Evolutionary conservation across 2,888 invertebrate species (phyloP).

Genomic region (Drosophila dives): DNA sequence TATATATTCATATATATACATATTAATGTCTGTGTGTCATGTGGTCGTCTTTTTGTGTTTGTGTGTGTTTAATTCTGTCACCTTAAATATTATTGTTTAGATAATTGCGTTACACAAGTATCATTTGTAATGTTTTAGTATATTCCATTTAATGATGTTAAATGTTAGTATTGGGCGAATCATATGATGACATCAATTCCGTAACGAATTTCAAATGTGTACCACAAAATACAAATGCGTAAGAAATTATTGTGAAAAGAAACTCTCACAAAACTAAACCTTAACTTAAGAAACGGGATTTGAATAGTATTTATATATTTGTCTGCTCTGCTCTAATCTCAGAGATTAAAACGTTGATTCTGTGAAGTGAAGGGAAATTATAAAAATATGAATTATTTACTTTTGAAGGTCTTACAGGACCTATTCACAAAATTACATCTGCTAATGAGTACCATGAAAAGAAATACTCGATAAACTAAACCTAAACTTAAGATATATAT

Average conservation of each 20-base stretch:
- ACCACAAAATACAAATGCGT: neutral
- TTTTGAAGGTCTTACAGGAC: neutral
- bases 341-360: neutral
- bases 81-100: slow-evolving; percentile 62
- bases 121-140: slow-evolving; percentile 19
- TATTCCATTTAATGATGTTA: slow-evolving; percentile 13
- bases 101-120: slow-evolving; percentile 63
- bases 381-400: neutral
- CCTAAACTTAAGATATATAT: neutral
- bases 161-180: neutral
- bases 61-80: slow-evolving; percentile 14
- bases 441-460: neutral
- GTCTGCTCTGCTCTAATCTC: neutral
- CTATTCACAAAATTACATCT: neutral
- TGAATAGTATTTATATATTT: neutral
- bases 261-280: neutral
- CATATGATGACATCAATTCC: slow-evolving; percentile 27
- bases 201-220: neutral
- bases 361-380: neutral
- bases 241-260: neutral
- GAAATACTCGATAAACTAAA: neutral
- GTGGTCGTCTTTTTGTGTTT: slow-evolving; percentile 12
- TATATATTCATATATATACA: slow-evolving; percentile 22
- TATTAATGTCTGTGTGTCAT: slow-evolving; percentile 5
- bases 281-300: neutral